Conservation (phyloP, 2,888 invertebrate species). For the Marasmarcha lunaedactyla region DNA sequence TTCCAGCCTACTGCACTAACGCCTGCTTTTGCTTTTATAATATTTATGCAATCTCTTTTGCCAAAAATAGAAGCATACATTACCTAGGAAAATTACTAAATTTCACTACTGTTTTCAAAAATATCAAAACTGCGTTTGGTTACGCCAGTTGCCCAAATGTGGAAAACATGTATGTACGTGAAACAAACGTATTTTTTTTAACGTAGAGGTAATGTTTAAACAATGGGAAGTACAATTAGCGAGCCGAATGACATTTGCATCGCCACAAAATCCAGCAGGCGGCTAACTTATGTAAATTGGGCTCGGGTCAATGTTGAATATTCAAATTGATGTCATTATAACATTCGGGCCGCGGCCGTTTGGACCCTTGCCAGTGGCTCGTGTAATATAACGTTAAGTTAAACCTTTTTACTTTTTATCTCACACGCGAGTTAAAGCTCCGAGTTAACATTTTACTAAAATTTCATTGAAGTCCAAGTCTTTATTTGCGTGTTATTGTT, state of each 20-base stretch:
- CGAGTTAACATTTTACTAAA: slow-evolving; percentile 20
- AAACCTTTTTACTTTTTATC: slow-evolving; percentile 43
- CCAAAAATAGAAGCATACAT: slow-evolving; percentile 36
- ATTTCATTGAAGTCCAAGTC: slow-evolving; percentile 20
- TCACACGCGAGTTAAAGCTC: slow-evolving; percentile 36
- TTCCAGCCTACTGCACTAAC: slow-evolving; percentile 67
- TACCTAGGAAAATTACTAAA: slow-evolving; percentile 10
- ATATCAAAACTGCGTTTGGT: too few relatives aligned
- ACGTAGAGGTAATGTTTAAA: slow-evolving; percentile 17
- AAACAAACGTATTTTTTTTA: too few relatives aligned
- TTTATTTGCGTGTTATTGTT: slow-evolving; percentile 18
- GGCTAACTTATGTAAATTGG: slow-evolving; percentile 64
- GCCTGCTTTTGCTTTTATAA: slow-evolving; percentile 50
- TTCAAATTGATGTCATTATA: slow-evolving; percentile 71
- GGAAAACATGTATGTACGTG: too few relatives aligned
- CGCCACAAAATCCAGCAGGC: slow-evolving; percentile 62
- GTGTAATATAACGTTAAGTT: slow-evolving; percentile 65
- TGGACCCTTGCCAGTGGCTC: slow-evolving; percentile 61
- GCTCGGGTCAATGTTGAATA: slow-evolving; percentile 67
- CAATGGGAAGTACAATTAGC: slow-evolving; percentile 57
- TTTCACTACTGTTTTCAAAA: too few relatives aligned
- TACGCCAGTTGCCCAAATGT: too few relatives aligned
- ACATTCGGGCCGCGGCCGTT: slow-evolving; percentile 59
- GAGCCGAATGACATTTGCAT: slow-evolving; percentile 55
- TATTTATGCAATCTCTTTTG: slow-evolving; percentile 49